phyloP scores from a whole-genome alignment of 2,113 vertebrate genomes.

The Nothobranchius furzeri region DNA sequence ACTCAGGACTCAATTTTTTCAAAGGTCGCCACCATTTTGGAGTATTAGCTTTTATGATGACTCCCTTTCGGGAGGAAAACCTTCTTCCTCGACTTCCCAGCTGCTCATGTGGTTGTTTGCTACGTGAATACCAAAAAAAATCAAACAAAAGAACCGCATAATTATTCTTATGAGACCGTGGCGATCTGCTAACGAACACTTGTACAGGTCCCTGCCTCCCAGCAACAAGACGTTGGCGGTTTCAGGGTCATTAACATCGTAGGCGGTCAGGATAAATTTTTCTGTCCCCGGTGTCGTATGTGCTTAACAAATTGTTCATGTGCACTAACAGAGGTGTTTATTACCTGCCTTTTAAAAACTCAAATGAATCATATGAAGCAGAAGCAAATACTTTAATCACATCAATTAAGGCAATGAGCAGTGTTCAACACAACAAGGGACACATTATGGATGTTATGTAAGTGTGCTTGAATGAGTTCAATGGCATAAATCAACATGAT shows the following conservation, averaged over 20 bases:
- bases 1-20: constrained; percentile 44
- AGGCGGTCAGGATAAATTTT: constrained; percentile 46
- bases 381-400: constrained; percentile 48
- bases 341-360: constrained; percentile 57
- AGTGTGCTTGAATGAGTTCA: neutral
- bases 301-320: constrained; percentile 62
- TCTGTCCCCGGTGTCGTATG: constrained; percentile 52
- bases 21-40: constrained; percentile 55
- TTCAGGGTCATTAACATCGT: constrained; percentile 46
- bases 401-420: constrained; percentile 34
- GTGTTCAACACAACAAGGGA: constrained; percentile 26
- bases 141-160: neutral
- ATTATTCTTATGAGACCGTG: constrained; percentile 1
- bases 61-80: constrained; percentile 4
- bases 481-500: neutral
- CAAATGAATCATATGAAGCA: constrained; percentile 39
- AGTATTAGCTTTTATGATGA: constrained; percentile 51
- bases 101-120: neutral
- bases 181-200: constrained; percentile 33
- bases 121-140: neutral
- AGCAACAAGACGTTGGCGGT: constrained; percentile 30
- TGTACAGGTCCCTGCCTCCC: constrained; percentile 23
- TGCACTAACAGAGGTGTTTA: constrained; percentile 55
- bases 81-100: constrained; percentile 20
- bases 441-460: constrained; percentile 28